Percentiles rank a stretch among this genome's conserved stretches.
Conservation (phyloP, 2,797 vertebrate species). For the Anolis apletophallus region DNA sequence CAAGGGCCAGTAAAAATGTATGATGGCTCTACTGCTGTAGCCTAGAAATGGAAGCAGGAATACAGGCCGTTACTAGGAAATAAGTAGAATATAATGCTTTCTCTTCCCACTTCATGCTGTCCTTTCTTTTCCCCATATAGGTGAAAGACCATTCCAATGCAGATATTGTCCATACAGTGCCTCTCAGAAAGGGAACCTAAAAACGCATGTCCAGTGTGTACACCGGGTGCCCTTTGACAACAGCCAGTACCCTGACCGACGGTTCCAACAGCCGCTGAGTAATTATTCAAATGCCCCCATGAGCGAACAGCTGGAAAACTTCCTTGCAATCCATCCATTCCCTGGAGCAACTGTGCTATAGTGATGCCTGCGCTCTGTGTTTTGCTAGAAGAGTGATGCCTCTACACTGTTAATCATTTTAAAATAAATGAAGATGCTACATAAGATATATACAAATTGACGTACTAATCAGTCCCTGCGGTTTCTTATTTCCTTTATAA, state of each 20-base stretch:
- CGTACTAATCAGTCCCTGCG: conserved; percentile 69
- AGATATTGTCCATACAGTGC: conserved; percentile 86
- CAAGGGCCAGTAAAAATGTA: neutral
- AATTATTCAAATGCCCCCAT: conserved; percentile 51
- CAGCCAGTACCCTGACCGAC: conserved; percentile 73
- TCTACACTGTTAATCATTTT: conserved; percentile 53
- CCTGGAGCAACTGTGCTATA: conserved; percentile 57
- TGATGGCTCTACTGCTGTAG: neutral
- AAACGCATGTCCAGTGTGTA: conserved; percentile 78
- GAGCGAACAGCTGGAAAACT: conserved; percentile 65
- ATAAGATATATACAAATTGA: conserved; percentile 67
- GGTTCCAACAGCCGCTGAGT: conserved; percentile 54
- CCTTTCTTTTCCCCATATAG: conserved; percentile 75
- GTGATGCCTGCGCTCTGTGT: conserved; percentile 25
- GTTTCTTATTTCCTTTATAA: conserved; percentile 71
- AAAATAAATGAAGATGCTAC: conserved; percentile 72
- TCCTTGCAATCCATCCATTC: conserved; percentile 59
- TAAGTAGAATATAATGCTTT: conserved; percentile 47
- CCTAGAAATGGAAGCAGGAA: neutral
- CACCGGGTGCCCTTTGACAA: conserved; percentile 82
- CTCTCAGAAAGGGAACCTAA: conserved; percentile 91
- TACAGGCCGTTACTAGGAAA: neutral
- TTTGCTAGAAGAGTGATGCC: conserved; percentile 53
- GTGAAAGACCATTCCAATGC: conserved; percentile 87
- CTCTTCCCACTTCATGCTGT: conserved; percentile 37